Evolutionary conservation across 2,888 invertebrate species (phyloP).

Genomic region (Phengaris arion): DNA sequence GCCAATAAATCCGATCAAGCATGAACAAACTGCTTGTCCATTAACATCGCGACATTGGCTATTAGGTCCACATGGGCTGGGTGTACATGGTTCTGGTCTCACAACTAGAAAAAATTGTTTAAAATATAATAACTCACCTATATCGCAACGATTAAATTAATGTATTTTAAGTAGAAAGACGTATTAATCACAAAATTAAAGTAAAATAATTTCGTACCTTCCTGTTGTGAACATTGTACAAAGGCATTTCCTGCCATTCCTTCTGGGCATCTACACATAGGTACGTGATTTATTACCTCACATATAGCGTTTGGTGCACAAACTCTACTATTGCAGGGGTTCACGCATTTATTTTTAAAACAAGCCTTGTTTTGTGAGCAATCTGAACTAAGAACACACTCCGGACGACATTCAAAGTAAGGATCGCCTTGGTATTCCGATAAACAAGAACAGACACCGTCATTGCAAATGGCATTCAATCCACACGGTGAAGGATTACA

Average conservation of each 20-base stretch:
- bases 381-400: slow-evolving; percentile 84
- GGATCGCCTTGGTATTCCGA: slow-evolving; percentile 84
- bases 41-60: slow-evolving; percentile 87
- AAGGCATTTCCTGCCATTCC: slow-evolving; percentile 85
- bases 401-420: slow-evolving; percentile 83
- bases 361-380: slow-evolving; percentile 83
- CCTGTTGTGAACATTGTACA: slow-evolving; percentile 75
- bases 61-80: slow-evolving; percentile 88
- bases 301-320: slow-evolving; percentile 86
- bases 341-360: slow-evolving; percentile 83
- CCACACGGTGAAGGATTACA: slow-evolving; percentile 85
- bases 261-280: slow-evolving; percentile 85
- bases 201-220: slow-evolving; percentile 51
- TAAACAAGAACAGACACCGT: slow-evolving; percentile 81
- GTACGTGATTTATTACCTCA: slow-evolving; percentile 85
- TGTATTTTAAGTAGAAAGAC: too few relatives aligned
- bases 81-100: slow-evolving; percentile 62
- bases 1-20: slow-evolving; percentile 84
- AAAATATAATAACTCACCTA: background rate
- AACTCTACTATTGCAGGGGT: slow-evolving; percentile 84
- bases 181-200: background rate
- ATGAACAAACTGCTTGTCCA: slow-evolving; percentile 86
- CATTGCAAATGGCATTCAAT: slow-evolving; percentile 78
- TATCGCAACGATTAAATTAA: too few relatives aligned
- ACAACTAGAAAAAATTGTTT: slow-evolving; percentile 57